These are phyloP conservation scores for Mechanitis messenoides DNA, from an alignment of 2,888 invertebrate species.

Conservation along the genomic window DNA sequence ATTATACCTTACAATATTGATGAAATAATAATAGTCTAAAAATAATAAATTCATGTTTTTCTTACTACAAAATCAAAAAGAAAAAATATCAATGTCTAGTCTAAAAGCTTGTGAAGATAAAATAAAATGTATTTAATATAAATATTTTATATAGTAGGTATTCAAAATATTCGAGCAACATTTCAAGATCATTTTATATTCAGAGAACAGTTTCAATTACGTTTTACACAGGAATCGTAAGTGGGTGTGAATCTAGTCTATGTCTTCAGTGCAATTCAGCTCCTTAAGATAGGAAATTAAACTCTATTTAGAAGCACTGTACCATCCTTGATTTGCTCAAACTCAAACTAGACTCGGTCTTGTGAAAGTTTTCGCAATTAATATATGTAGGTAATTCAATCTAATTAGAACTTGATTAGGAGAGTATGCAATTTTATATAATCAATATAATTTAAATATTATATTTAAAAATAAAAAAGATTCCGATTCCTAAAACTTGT, in stretches of 20 bases:
- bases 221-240: slow-evolving; percentile 17
- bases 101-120: no score
- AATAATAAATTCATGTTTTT: no score
- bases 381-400: background rate
- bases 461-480: no score
- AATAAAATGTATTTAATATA: background rate
- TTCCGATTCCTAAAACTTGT: no score
- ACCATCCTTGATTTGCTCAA: slow-evolving; percentile 20
- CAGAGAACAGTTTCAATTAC: slow-evolving; percentile 26
- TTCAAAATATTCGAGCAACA: slow-evolving; percentile 12
- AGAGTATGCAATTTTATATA: no score
- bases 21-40: no score
- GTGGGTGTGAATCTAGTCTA: slow-evolving; percentile 15
- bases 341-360: slow-evolving; percentile 17
- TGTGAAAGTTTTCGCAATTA: slow-evolving; percentile 9
- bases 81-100: no score
- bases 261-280: slow-evolving; percentile 11
- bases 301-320: slow-evolving; percentile 19
- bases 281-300: slow-evolving; percentile 21
- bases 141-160: background rate
- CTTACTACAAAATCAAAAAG: no score
- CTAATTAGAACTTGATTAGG: no score
- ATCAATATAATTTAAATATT: no score
- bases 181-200: slow-evolving; percentile 18
- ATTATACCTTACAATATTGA: no score